Conservation (phyloP, 1,140 invertebrate genomes). For the Psix sp. region DNA sequence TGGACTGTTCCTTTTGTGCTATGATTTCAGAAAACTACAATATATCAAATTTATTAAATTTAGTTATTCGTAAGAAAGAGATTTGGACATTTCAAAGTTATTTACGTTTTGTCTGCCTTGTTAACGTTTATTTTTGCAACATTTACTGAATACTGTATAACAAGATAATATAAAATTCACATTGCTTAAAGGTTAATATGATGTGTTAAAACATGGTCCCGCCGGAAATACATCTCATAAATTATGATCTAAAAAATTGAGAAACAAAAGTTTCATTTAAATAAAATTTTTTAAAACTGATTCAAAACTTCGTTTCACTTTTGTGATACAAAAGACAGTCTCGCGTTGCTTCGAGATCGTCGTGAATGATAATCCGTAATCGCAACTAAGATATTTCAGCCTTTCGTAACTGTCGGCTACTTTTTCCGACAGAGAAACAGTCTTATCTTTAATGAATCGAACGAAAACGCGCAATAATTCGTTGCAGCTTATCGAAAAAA, state of each 20-base stretch:
- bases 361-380: slow-evolving; percentile 28
- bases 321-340: slow-evolving; percentile 24
- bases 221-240: slow-evolving; percentile 14
- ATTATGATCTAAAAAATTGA: slow-evolving; percentile 14
- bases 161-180: too few species aligned
- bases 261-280: slow-evolving; percentile 6
- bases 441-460: slow-evolving; percentile 29
- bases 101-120: too few species aligned
- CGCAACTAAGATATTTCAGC: slow-evolving; percentile 32
- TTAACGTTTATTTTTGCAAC: too few species aligned
- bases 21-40: too few species aligned
- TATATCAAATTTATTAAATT: too few species aligned
- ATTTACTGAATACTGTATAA: too few species aligned
- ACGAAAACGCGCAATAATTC: slow-evolving; percentile 23
- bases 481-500: slow-evolving; percentile 22
- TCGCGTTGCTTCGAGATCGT: slow-evolving; percentile 39
- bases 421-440: slow-evolving; percentile 28
- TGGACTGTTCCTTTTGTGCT: too few species aligned
- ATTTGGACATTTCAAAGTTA: too few species aligned
- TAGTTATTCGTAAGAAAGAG: too few species aligned
- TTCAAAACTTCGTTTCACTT: too few species aligned
- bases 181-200: too few species aligned
- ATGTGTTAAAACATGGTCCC: slow-evolving; percentile 35
- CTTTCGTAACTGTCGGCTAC: slow-evolving; percentile 22
- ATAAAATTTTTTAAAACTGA: too few species aligned